phyloP scores from a whole-genome alignment of 2,888 invertebrate genomes.

The Netelia melanura region DNA sequence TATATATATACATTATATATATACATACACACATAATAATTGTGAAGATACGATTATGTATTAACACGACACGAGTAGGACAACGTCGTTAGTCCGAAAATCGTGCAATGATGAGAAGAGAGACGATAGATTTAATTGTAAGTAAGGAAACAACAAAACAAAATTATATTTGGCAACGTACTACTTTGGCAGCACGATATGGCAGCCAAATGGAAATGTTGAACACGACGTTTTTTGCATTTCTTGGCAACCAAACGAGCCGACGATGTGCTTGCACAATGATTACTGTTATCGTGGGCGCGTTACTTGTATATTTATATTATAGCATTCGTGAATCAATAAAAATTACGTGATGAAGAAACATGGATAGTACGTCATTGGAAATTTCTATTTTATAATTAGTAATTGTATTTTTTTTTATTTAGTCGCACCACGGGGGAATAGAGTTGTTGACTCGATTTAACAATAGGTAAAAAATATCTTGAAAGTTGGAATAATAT shows the following conservation, averaged over 20 bases:
- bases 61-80: conserved; percentile 42
- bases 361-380: conserved; percentile 56
- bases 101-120: conserved; percentile 54
- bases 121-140: conserved; percentile 21
- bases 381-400: conserved; percentile 9
- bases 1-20: conserved; percentile 33
- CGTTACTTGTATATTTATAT: conserved; percentile 68
- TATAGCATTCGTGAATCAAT: conserved; percentile 63
- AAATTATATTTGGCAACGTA: conserved; percentile 29
- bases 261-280: background rate
- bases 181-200: conserved; percentile 4
- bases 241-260: background rate
- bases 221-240: background rate
- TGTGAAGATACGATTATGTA: conserved; percentile 47
- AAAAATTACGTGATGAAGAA: conserved; percentile 62
- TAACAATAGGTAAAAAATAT: too few species aligned
- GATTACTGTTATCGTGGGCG: conserved; percentile 32
- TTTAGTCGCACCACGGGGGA: background rate
- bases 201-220: conserved; percentile 28
- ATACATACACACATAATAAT: conserved; percentile 55
- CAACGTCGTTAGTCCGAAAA: conserved; percentile 38
- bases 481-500: too few species aligned
- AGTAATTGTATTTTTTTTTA: background rate
- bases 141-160: conserved; percentile 13
- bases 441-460: background rate